Evolutionary conservation across 2,888 invertebrate genomes (phyloP), one percentile per base, ranked within the genome.

Genomic region (Dorcus hopei): DNA sequence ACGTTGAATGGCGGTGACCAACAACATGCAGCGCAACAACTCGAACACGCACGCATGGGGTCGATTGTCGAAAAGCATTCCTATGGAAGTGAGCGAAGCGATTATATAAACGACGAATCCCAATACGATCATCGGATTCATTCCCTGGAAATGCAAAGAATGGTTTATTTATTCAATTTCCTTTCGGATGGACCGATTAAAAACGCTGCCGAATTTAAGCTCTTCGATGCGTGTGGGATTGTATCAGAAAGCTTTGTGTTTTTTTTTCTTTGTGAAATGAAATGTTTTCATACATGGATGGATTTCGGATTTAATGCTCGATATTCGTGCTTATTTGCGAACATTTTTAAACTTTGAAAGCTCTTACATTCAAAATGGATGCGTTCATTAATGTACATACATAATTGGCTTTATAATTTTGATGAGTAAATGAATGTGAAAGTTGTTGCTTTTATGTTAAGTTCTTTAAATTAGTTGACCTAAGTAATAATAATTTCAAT

Each of bases 31-130:
- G 8, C 90, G 82, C 1, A 83, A 61, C 1, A 88, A 80, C 75
- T 91, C 91, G 39, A 87, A 77, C 1, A 83, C 70, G 6, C 84
- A 81, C 0, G 87, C 87, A 66, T 83, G 80, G 6, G 82, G 81
- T 43, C 83, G 83, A 66, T 86, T 84, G 67, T 90, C 90, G 67
- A 90, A 86, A 7, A 90, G 73, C 81, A 90, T 82, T 1, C 90
- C 90, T 51, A 90, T 87, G 23, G 85, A 80, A 0, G 87, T 87
- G 9, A 90, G 76, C 0, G 89, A 87, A 2, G 83, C 82, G 47
- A 90, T 81, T 64, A 90, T 85, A 79, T 88, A 89, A 45, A 81
- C 61, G 0, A 87, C 84, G 70, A 84, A 83, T 49, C 81, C 75
- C 9, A 85, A 75, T 2, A 86, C 85, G 3, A 83, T 81, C 9